Evolutionary conservation across 2,888 invertebrate genomes (phyloP).

Genomic region (Auanema freiburgensis): DNA sequence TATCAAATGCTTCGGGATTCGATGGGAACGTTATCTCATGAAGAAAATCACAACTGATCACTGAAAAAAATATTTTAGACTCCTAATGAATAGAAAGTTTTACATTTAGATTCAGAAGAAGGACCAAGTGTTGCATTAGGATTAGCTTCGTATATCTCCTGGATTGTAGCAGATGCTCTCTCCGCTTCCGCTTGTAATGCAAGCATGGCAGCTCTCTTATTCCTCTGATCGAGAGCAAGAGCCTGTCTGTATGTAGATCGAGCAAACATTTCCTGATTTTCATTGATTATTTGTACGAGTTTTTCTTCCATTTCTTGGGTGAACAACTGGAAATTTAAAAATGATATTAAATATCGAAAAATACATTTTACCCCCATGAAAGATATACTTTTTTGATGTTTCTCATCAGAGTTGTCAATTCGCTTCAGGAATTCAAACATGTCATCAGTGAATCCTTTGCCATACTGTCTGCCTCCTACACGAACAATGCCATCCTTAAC

Average conservation of each 20-base stretch:
- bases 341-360: neutral
- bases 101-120: too few species aligned
- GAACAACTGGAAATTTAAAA: neutral
- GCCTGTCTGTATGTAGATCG: neutral
- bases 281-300: neutral
- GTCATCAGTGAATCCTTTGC: too few species aligned
- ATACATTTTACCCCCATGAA: neutral
- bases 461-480: slow-evolving; percentile 10
- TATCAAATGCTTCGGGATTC: too few species aligned
- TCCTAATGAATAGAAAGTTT: too few species aligned
- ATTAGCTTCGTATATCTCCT: too few species aligned
- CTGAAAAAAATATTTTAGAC: too few species aligned
- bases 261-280: neutral
- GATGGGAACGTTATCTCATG: too few species aligned
- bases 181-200: neutral
- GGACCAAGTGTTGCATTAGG: too few species aligned
- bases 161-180: neutral
- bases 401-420: too few species aligned
- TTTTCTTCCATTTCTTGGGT: slow-evolving; percentile 4
- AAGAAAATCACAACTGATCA: too few species aligned
- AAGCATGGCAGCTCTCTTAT: neutral
- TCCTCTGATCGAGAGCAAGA: neutral
- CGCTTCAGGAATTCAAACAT: too few species aligned
- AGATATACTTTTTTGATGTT: too few species aligned
- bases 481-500: slow-evolving; percentile 15